Conservation (phyloP, 2,888 invertebrate genomes). For the Chorisops tibialis region DNA sequence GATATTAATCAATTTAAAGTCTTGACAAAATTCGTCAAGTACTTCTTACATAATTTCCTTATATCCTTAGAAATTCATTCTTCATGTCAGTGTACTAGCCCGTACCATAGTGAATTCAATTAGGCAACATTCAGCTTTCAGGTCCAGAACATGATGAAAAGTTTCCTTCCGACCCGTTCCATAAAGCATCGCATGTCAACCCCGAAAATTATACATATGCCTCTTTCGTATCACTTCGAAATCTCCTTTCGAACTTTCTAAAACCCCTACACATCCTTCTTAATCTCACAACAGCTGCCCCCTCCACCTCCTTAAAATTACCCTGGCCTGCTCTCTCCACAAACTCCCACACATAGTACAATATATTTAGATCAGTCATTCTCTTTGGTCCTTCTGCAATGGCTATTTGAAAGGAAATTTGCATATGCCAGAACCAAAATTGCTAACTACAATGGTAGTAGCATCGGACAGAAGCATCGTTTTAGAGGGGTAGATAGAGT, state of each 20-base stretch:
- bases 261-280: background rate
- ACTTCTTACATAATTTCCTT: conserved; percentile 38
- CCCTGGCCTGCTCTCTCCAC: background rate
- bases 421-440: conserved; percentile 34
- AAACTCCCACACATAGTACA: conserved; percentile 18
- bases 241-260: conserved; percentile 13
- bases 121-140: conserved; percentile 22
- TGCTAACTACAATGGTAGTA: conserved; percentile 30
- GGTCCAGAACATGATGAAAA: conserved; percentile 24
- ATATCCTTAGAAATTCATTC: conserved; percentile 21
- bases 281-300: background rate
- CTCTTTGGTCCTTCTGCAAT: conserved; percentile 26
- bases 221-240: conserved; percentile 21
- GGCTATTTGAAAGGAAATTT: conserved; percentile 33
- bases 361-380: conserved; percentile 30
- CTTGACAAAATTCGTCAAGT: conserved; percentile 39
- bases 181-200: conserved; percentile 18
- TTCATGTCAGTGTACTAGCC: conserved; percentile 3
- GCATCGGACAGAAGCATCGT: conserved; percentile 29
- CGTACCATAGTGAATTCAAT: conserved; percentile 22
- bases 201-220: conserved; percentile 21
- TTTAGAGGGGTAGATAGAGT: conserved; percentile 4
- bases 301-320: conserved; percentile 7
- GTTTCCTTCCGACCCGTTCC: conserved; percentile 15
- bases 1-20: conserved; percentile 38